A percentile compares a stretch with the other conserved stretches of the same genome.
Evolutionary conservation across 2,113 vertebrate species (phyloP).

Genomic region (Odontesthes bonariensis): DNA sequence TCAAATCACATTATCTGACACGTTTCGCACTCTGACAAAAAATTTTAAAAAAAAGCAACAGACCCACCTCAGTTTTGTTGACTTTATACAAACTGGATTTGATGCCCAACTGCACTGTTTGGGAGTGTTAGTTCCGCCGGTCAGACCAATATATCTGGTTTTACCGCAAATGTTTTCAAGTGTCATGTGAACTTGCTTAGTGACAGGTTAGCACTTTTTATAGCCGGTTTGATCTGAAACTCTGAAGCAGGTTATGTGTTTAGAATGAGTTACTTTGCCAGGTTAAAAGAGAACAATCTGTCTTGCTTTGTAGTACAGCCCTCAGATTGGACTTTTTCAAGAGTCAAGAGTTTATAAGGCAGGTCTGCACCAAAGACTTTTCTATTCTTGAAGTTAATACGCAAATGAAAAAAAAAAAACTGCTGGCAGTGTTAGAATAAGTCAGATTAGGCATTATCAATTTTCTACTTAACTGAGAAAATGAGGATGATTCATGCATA

Average conservation of each 20-base stretch:
- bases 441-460: constrained; percentile 8
- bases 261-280: background rate
- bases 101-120: no score
- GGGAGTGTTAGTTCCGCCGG: no score
- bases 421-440: constrained; percentile 21
- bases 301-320: background rate
- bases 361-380: background rate
- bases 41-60: no score
- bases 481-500: background rate
- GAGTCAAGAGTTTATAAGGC: background rate
- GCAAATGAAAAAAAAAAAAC: background rate
- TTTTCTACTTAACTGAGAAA: constrained; percentile 2
- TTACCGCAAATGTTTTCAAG: no score
- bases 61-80: no score
- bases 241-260: background rate
- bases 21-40: no score
- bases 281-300: background rate
- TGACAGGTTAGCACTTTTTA: background rate
- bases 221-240: background rate
- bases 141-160: no score
- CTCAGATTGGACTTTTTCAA: constrained; percentile 6
- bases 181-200: no score
- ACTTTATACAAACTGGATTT: no score
- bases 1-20: no score
- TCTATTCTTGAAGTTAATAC: background rate